Evolutionary conservation across 2,888 invertebrate species (phyloP).

Genomic region (Nowickia ferox): DNA sequence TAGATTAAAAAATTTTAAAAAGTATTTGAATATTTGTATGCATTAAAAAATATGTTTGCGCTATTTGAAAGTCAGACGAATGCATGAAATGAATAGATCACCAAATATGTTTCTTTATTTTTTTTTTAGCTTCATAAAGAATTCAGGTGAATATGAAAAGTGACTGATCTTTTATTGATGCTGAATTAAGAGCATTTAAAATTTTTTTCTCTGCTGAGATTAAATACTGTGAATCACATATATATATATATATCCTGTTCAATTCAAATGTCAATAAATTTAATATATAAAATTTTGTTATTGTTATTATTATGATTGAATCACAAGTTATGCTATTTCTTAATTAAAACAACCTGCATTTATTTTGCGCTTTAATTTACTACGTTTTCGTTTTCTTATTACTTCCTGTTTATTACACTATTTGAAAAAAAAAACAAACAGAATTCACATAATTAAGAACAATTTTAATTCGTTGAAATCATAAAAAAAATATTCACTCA

Average conservation of each 20-base stretch:
- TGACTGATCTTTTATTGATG: no score
- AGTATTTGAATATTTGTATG: background rate
- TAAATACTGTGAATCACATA: background rate
- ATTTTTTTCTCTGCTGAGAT: background rate
- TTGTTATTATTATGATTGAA: no score
- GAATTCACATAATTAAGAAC: conserved; percentile 39
- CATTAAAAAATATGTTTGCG: background rate
- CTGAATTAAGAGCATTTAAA: no score
- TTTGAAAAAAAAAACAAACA: background rate
- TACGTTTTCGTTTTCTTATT: background rate
- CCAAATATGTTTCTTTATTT: no score
- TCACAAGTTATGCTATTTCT: no score
- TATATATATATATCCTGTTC: background rate
- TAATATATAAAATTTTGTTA: no score
- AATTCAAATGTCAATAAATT: background rate
- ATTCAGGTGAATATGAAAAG: no score
- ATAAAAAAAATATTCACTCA: conserved; percentile 1
- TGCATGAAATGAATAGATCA: no score
- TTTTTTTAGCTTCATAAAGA: no score
- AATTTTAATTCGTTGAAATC: conserved; percentile 18
- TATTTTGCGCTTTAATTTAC: background rate
- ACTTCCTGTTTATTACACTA: background rate
- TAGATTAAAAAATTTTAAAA: background rate
- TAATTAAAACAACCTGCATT: background rate
- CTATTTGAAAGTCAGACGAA: no score